Evolutionary conservation across 2,113 vertebrate species (phyloP).

Genomic region (Oreotrochilus melanogaster): DNA sequence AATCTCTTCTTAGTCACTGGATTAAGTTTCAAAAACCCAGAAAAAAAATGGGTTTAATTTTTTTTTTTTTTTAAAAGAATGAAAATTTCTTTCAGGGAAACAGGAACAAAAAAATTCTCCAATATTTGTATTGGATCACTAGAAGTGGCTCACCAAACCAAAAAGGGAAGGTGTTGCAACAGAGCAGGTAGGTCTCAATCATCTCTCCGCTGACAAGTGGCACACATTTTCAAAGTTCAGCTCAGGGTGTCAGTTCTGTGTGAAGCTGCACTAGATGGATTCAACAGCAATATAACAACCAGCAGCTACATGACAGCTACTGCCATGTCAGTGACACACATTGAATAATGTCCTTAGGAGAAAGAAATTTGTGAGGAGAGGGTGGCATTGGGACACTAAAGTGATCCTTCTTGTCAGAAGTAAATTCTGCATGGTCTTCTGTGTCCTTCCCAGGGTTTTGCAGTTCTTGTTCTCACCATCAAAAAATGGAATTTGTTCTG

Average conservation of each 20-base stretch:
- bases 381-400: not conserved
- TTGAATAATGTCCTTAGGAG: not conserved
- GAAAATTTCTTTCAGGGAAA: not conserved
- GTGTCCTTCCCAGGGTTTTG: not conserved
- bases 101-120: not conserved
- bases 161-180: not conserved
- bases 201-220: not conserved
- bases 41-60: not conserved
- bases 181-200: not conserved
- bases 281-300: not conserved
- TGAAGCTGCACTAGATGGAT: not conserved
- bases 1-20: not conserved
- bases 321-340: not conserved
- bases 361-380: not conserved
- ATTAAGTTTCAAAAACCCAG: not conserved
- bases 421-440: not conserved
- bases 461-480: not conserved
- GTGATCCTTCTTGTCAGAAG: conserved; percentile 31
- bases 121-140: not conserved
- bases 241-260: not conserved
- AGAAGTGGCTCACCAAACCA: not conserved
- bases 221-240: not conserved
- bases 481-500: not conserved
- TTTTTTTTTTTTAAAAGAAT: not conserved
- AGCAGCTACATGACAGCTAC: not conserved